phyloP scores from a whole-genome alignment of 1,140 invertebrate species.

The Drosophila pectinifera region DNA sequence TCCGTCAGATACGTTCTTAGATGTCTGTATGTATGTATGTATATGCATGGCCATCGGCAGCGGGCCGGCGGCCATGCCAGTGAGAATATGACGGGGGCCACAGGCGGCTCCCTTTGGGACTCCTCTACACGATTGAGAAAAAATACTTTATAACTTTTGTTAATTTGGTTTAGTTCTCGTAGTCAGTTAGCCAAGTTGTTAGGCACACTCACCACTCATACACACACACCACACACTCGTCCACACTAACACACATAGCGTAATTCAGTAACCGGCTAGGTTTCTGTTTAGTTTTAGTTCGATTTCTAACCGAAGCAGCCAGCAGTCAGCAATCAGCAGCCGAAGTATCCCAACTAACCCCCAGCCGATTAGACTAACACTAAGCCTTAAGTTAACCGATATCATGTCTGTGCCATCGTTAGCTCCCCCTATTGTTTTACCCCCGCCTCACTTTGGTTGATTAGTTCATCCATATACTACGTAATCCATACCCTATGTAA shows the following conservation, averaged over 20 bases:
- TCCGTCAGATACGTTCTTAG: slow-evolving; percentile 32
- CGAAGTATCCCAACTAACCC: slow-evolving; percentile 7
- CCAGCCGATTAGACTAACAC: slow-evolving; percentile 23
- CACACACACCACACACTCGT: slow-evolving; percentile 5
- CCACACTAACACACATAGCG: slow-evolving; percentile 23
- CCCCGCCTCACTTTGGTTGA: slow-evolving; percentile 55
- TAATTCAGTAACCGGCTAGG: slow-evolving; percentile 35
- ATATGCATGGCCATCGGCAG: slow-evolving; percentile 25
- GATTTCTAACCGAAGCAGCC: slow-evolving; percentile 35
- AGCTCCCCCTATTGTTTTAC: slow-evolving; percentile 23
- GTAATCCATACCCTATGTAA: neutral
- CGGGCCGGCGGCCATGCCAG: slow-evolving; percentile 10
- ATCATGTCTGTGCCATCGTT: slow-evolving; percentile 40
- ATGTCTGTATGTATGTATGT: slow-evolving; percentile 55
- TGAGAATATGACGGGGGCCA: slow-evolving; percentile 20
- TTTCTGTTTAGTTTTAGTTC: slow-evolving; percentile 50
- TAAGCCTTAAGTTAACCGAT: slow-evolving; percentile 36
- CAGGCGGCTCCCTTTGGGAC: slow-evolving; percentile 31
- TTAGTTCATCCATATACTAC: slow-evolving; percentile 3
- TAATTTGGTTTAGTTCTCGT: slow-evolving; percentile 64
- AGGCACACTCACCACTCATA: slow-evolving; percentile 37
- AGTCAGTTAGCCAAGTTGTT: slow-evolving; percentile 59
- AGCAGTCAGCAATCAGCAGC: slow-evolving; percentile 6
- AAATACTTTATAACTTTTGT: slow-evolving; percentile 52
- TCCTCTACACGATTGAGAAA: slow-evolving; percentile 29